Evolutionary conservation across 2,888 invertebrate species (phyloP).

Genomic region (Himalopsyche kuldschensis): DNA sequence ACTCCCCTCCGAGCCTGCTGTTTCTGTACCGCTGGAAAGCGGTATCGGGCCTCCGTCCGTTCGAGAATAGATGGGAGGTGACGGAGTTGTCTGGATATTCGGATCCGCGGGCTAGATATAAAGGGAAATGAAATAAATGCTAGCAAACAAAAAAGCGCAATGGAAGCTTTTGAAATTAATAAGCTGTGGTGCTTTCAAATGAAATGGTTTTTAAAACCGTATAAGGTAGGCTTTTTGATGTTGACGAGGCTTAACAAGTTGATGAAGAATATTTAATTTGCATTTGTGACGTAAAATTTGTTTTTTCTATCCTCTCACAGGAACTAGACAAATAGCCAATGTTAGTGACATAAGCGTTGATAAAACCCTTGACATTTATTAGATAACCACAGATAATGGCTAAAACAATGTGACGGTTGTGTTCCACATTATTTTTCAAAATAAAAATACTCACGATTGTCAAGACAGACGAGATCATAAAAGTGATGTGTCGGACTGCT

Average conservation of each 20-base stretch:
- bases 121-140: slow-evolving; percentile 20
- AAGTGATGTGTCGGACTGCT: slow-evolving; percentile 85
- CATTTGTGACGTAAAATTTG: too few relatives aligned
- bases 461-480: slow-evolving; percentile 85
- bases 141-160: slow-evolving; percentile 2
- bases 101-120: slow-evolving; percentile 75
- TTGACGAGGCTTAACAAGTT: too few relatives aligned
- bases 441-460: slow-evolving; percentile 74
- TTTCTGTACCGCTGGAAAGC: slow-evolving; percentile 87
- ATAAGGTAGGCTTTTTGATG: too few relatives aligned
- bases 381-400: not conserved
- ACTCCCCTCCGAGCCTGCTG: slow-evolving; percentile 83
- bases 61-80: slow-evolving; percentile 81
- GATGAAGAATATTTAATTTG: too few relatives aligned
- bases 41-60: slow-evolving; percentile 81
- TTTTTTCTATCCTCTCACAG: too few relatives aligned
- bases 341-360: not conserved
- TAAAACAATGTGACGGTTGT: not conserved
- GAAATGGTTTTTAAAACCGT: not conserved
- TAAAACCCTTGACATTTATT: not conserved
- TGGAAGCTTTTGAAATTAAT: not conserved
- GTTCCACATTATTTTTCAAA: not conserved
- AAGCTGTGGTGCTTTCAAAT: not conserved
- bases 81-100: slow-evolving; percentile 88
- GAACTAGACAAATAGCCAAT: not conserved